These are phyloP conservation scores for Oreocharis arfaki DNA, from an alignment of 2,113 vertebrate genomes.

Conservation along the genomic window DNA sequence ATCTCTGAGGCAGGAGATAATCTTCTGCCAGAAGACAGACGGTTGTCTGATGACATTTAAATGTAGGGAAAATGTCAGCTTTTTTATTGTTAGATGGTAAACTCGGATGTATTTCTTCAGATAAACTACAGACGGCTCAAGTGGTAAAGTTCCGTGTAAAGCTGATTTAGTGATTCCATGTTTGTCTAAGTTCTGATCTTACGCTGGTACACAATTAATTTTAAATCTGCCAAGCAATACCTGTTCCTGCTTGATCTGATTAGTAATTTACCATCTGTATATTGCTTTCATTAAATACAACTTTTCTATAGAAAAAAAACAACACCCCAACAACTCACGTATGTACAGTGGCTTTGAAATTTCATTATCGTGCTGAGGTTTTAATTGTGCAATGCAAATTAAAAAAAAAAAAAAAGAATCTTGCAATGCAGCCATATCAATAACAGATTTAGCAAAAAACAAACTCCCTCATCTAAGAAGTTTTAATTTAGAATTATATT, in stretches of 20 bases:
- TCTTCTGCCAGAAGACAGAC: conserved; percentile 21
- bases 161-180: conserved; percentile 31
- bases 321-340: neutral
- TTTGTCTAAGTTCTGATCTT: conserved; percentile 44
- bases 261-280: conserved; percentile 50
- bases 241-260: conserved; percentile 29
- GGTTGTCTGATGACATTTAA: conserved; percentile 55
- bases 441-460: conserved; percentile 61
- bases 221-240: conserved; percentile 45
- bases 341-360: neutral
- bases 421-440: conserved; percentile 70
- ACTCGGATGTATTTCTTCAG: neutral
- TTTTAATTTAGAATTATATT: conserved; percentile 71
- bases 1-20: conserved; percentile 9
- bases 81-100: conserved; percentile 26
- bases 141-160: conserved; percentile 18
- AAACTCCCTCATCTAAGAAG: conserved; percentile 39
- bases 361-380: conserved; percentile 55
- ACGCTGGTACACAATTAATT: conserved; percentile 31
- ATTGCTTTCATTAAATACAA: conserved; percentile 55
- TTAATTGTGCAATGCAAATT: conserved; percentile 76
- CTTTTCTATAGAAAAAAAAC: neutral
- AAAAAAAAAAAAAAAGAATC: conserved; percentile 54
- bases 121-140: conserved; percentile 26
- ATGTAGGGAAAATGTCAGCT: conserved; percentile 37